These are phyloP conservation scores for Lamprotornis superbus DNA, from an alignment of 2,113 vertebrate species.

Conservation along the genomic window DNA sequence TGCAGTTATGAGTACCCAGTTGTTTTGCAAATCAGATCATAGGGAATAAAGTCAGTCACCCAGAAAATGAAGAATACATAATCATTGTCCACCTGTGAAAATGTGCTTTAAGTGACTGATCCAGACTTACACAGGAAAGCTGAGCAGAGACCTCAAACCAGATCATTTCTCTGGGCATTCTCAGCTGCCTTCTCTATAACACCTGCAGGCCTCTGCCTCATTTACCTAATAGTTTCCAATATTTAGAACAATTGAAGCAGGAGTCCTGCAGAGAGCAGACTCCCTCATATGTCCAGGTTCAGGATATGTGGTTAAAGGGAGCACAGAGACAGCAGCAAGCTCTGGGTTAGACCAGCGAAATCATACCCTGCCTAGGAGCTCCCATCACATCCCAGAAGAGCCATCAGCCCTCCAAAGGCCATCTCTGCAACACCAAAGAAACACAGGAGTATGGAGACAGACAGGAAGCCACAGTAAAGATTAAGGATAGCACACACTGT, in stretches of 20 bases:
- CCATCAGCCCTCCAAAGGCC: neutral
- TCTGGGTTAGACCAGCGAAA: neutral
- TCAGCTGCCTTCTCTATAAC: neutral
- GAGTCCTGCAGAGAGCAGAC: neutral
- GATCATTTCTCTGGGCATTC: neutral
- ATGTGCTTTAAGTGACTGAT: neutral
- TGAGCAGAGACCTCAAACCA: neutral
- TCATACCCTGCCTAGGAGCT: neutral
- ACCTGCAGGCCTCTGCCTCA: neutral
- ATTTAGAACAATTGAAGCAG: neutral
- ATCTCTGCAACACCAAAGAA: neutral
- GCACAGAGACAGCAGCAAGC: neutral
- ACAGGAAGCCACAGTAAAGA: neutral
- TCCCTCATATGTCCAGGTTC: neutral
- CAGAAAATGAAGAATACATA: constrained; percentile 32
- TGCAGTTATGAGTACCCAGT: neutral
- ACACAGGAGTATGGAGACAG: neutral
- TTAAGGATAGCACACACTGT: neutral
- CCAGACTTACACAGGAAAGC: neutral
- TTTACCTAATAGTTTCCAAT: neutral
- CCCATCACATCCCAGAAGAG: neutral
- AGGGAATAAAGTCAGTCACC: constrained; percentile 9
- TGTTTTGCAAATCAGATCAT: neutral
- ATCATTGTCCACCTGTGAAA: neutral
- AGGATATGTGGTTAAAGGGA: neutral